These are phyloP conservation scores for Cichlasoma orientale DNA, from an alignment of 2,797 vertebrate species.

Conservation along the genomic window DNA sequence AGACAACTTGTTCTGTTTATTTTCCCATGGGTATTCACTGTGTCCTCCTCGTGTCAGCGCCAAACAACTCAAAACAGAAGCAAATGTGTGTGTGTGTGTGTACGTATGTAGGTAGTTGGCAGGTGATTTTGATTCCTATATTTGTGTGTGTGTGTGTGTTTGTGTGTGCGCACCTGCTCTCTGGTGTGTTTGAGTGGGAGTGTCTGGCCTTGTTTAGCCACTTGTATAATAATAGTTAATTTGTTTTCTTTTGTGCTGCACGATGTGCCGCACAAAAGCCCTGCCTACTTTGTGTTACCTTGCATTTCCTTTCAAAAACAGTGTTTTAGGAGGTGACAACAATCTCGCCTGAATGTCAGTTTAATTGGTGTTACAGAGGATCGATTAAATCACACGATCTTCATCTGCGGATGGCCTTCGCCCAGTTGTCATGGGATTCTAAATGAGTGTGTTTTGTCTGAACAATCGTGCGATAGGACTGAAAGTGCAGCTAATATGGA, in stretches of 20 bases:
- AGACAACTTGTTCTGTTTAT: slow-evolving; percentile 35
- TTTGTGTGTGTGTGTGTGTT: not conserved
- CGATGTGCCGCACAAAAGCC: not conserved
- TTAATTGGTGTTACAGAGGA: not conserved
- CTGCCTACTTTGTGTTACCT: not conserved
- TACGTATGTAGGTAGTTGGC: no score
- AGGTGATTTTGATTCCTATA: no score
- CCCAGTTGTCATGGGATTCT: not conserved
- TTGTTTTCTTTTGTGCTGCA: not conserved
- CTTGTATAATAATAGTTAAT: not conserved
- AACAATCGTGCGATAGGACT: not conserved
- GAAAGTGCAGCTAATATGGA: not conserved
- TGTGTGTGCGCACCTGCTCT: not conserved
- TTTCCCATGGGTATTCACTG: not conserved
- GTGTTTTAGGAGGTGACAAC: not conserved
- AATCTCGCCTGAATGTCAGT: not conserved
- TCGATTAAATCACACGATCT: not conserved
- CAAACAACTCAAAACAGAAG: not conserved
- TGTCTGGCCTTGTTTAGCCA: not conserved
- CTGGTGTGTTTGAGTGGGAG: not conserved
- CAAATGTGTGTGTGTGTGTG: not conserved
- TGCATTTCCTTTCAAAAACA: not conserved
- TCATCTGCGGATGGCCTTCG: not conserved
- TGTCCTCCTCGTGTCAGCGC: slow-evolving; percentile 7
- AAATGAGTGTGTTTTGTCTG: not conserved